phyloP scores from a whole-genome alignment of 2,888 invertebrate genomes.

The Drosophila recens region DNA sequence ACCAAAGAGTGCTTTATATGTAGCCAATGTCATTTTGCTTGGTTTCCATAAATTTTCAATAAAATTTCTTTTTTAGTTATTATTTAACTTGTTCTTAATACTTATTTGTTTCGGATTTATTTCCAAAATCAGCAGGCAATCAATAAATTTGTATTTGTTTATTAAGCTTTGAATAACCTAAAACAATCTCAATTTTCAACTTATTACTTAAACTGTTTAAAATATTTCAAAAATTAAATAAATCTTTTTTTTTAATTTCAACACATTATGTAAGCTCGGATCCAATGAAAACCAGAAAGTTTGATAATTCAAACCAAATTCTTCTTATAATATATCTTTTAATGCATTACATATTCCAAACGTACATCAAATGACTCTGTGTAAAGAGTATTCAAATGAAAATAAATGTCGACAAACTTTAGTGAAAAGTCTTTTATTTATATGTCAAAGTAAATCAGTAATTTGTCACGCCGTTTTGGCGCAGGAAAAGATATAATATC shows the following conservation, averaged over 20 bases:
- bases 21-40: not conserved
- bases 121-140: no score
- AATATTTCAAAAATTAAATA: not conserved
- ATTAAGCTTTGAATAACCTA: no score
- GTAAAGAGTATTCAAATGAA: conserved; percentile 23
- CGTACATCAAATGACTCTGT: not conserved
- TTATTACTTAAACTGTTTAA: not conserved
- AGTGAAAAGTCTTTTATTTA: conserved; percentile 53
- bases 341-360: not conserved
- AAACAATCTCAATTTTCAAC: not conserved
- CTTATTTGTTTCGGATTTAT: no score
- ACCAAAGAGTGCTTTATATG: not conserved
- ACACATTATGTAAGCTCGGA: not conserved
- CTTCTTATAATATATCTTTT: not conserved
- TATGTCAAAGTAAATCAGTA: conserved; percentile 77
- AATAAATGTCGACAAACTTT: conserved; percentile 57
- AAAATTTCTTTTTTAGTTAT: no score
- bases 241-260: not conserved
- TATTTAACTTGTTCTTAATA: not conserved
- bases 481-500: conserved; percentile 45
- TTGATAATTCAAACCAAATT: no score
- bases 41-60: no score
- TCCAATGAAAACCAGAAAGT: no score
- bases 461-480: conserved; percentile 74
- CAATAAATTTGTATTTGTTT: no score